A percentile compares a stretch with the other conserved stretches of the same genome.
Conservation (phyloP, 2,113 vertebrate species). For the Marmota flaviventris region DNA sequence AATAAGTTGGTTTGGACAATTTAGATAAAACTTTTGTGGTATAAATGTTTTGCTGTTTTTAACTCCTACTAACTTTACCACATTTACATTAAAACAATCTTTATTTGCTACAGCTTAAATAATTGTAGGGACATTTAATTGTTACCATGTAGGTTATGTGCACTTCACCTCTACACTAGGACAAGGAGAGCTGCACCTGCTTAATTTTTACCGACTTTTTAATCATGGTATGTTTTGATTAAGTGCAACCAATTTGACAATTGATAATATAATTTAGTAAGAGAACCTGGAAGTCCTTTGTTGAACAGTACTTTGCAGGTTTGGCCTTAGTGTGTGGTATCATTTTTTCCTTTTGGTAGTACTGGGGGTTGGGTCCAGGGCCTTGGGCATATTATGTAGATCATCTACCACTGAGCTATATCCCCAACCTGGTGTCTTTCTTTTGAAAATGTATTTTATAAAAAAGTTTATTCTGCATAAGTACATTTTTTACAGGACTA, state of each 20-base stretch:
- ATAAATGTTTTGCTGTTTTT: conserved; percentile 24
- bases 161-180: not conserved
- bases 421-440: not conserved
- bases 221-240: not conserved
- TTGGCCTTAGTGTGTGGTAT: not conserved
- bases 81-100: conserved; percentile 3
- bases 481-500: not conserved
- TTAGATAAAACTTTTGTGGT: not conserved
- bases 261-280: not conserved
- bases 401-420: too few relatives aligned
- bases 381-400: too few relatives aligned
- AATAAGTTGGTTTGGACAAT: not conserved
- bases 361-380: too few relatives aligned
- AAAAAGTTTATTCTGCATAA: not conserved
- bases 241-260: not conserved
- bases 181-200: not conserved
- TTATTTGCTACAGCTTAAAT: conserved; percentile 10
- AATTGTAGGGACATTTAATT: not conserved
- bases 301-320: not conserved
- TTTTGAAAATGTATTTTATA: conserved; percentile 42
- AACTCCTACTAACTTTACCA: not conserved
- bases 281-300: not conserved
- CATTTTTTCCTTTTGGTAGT: conserved; percentile 24
- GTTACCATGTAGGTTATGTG: not conserved
- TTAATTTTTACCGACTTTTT: conserved; percentile 26